Percentiles rank a stretch among this genome's conserved stretches.
Conservation (phyloP, 1,140 invertebrate genomes). For the Drosophila bifasciata region DNA sequence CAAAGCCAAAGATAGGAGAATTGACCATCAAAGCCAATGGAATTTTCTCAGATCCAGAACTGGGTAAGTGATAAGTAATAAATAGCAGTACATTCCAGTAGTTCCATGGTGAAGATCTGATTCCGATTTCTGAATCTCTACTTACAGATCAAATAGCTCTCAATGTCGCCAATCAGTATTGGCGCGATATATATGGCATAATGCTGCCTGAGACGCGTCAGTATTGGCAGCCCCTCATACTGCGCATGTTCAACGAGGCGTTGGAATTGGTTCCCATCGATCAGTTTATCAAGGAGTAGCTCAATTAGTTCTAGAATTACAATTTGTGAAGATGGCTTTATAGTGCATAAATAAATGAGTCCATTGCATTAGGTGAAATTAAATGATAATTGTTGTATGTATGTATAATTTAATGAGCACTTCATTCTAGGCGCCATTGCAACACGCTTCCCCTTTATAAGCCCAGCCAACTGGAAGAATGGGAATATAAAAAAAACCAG, state of each 20-base stretch:
- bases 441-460: slow-evolving; percentile 6
- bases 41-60: slow-evolving; percentile 75
- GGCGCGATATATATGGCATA: slow-evolving; percentile 76
- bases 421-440: slow-evolving; percentile 32
- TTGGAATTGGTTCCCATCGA: slow-evolving; percentile 69
- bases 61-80: slow-evolving; percentile 55
- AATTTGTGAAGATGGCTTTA: slow-evolving; percentile 34
- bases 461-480: slow-evolving; percentile 18
- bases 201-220: slow-evolving; percentile 75
- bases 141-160: slow-evolving; percentile 70
- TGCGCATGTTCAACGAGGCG: slow-evolving; percentile 66
- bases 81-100: neutral
- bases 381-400: slow-evolving; percentile 30
- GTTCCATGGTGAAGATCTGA: too few species aligned
- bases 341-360: slow-evolving; percentile 29
- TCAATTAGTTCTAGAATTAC: slow-evolving; percentile 14
- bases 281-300: slow-evolving; percentile 48
- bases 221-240: slow-evolving; percentile 70
- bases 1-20: slow-evolving; percentile 63
- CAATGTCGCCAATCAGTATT: slow-evolving; percentile 79
- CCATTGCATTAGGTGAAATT: slow-evolving; percentile 21
- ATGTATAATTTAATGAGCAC: neutral
- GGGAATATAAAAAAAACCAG: slow-evolving; percentile 26
- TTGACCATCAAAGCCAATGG: slow-evolving; percentile 74
- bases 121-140: neutral